A percentile compares a stretch with the other conserved stretches of the same genome.
phyloP scores from a whole-genome alignment of 2,797 vertebrate genomes.

The Pteropus rufus region DNA sequence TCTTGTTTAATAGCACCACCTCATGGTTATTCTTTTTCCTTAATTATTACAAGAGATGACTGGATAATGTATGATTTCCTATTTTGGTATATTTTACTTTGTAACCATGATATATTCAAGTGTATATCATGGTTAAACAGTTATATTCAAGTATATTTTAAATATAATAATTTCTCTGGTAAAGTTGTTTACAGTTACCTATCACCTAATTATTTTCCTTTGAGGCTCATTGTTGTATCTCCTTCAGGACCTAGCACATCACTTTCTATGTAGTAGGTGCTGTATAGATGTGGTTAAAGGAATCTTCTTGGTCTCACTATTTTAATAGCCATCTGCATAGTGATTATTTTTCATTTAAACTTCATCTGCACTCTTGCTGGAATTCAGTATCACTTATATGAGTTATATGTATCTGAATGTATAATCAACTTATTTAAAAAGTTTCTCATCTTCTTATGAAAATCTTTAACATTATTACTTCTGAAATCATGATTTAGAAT shows the following conservation, averaged over 20 bases:
- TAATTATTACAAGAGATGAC: background rate
- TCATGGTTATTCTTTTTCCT: background rate
- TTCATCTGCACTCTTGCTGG: background rate
- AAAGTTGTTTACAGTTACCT: background rate
- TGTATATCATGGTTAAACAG: background rate
- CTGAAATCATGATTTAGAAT: background rate
- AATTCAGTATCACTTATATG: background rate
- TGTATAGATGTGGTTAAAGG: background rate
- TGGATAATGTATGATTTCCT: background rate
- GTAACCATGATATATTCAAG: background rate
- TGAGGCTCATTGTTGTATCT: background rate
- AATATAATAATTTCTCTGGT: background rate
- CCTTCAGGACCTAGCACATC: background rate
- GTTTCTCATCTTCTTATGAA: background rate
- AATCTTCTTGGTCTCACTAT: background rate
- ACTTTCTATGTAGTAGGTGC: background rate
- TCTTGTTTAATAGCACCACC: slow-evolving; percentile 61
- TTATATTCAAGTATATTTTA: background rate
- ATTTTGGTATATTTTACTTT: background rate
- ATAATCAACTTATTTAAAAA: background rate
- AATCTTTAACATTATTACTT: background rate
- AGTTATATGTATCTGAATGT: background rate
- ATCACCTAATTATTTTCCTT: background rate
- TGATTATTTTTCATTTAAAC: background rate
- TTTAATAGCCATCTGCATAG: background rate